phyloP scores from a whole-genome alignment of 2,113 vertebrate species.

The Ammodramus savannarum region DNA sequence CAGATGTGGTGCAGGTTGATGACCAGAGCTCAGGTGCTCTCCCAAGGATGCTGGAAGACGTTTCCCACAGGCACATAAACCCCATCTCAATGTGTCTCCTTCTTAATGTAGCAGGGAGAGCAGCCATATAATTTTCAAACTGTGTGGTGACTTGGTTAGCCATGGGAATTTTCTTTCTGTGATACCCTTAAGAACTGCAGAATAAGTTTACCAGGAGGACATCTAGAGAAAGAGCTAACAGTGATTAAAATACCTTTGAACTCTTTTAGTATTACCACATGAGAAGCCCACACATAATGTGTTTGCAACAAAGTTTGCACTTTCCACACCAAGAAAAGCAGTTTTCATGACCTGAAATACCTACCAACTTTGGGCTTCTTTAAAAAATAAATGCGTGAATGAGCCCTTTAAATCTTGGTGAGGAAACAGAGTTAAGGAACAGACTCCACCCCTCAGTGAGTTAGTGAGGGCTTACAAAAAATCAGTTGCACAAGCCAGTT shows the following conservation, averaged over 20 bases:
- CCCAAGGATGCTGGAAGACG: background rate
- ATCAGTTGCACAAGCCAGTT: background rate
- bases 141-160: background rate
- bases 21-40: background rate
- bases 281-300: background rate
- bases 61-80: background rate
- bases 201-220: background rate
- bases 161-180: background rate
- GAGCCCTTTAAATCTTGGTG: background rate
- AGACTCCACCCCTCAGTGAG: background rate
- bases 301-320: background rate
- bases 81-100: background rate
- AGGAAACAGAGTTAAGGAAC: background rate
- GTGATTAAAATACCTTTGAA: background rate
- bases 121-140: background rate
- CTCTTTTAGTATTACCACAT: background rate
- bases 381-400: background rate
- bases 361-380: background rate
- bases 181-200: background rate
- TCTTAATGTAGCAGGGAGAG: background rate
- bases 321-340: background rate
- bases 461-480: background rate
- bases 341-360: background rate
- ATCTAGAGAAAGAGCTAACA: background rate
- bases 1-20: rapidly evolving